phyloP scores from a whole-genome alignment of 2,797 vertebrate genomes.

The Cyclura pinguis region DNA sequence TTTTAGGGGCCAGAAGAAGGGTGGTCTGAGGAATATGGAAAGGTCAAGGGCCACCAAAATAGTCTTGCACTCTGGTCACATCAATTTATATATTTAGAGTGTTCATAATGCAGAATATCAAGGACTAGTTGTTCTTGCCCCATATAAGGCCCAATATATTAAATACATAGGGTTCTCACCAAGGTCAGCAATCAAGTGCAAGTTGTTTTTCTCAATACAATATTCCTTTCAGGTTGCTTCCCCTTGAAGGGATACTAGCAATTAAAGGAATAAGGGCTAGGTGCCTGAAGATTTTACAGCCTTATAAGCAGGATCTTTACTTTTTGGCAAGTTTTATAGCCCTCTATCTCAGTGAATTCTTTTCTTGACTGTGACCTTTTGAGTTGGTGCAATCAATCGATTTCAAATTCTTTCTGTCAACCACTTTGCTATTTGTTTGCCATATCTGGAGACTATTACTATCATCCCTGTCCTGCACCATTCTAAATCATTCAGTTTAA shows the following conservation, averaged over 20 bases:
- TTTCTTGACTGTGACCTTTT: conserved; percentile 19
- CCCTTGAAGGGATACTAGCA: neutral
- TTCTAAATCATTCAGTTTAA: conserved; percentile 29
- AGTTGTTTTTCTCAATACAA: too few species aligned
- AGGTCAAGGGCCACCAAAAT: too few species aligned
- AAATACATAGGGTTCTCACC: neutral
- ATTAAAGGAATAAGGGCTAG: neutral
- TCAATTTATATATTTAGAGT: too few species aligned
- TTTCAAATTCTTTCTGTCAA: neutral
- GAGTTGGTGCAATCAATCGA: neutral
- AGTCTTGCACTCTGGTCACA: too few species aligned
- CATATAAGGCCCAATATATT: neutral
- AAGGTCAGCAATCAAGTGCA: neutral
- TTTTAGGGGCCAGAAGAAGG: too few species aligned
- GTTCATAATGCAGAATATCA: neutral
- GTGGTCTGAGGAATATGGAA: too few species aligned
- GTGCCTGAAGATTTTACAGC: neutral
- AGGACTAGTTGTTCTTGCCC: neutral
- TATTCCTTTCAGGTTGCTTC: neutral
- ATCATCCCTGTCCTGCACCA: neutral
- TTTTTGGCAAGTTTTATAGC: neutral
- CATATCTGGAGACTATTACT: neutral
- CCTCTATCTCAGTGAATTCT: neutral
- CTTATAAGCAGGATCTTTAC: neutral
- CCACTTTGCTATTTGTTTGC: conserved; percentile 13